A percentile compares a stretch with the other conserved stretches of the same genome.
Conservation (phyloP, 2,888 invertebrate species). For the Cantharis lateralis region DNA sequence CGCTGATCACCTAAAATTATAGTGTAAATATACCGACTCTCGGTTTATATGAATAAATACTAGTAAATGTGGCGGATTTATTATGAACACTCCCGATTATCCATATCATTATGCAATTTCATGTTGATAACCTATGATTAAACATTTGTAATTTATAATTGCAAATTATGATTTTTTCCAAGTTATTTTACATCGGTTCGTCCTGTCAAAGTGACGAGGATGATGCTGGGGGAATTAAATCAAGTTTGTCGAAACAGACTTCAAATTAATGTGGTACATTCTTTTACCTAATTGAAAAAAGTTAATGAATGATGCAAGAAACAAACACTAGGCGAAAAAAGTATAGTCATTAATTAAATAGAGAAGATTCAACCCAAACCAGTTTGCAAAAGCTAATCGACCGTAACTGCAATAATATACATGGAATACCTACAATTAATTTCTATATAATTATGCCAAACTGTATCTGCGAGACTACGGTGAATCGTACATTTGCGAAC, state of each 20-base stretch:
- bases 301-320: not conserved
- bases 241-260: not conserved
- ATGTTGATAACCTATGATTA: not conserved
- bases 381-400: conserved; percentile 12
- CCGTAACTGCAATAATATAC: conserved; percentile 33
- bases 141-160: not conserved
- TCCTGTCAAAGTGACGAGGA: not conserved
- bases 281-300: not conserved
- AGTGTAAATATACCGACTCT: not conserved
- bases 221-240: not conserved
- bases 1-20: not conserved
- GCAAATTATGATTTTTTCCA: not conserved
- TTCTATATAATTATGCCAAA: conserved; percentile 40
- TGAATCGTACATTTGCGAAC: conserved; percentile 55
- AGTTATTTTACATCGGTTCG: not conserved
- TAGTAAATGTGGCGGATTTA: not conserved
- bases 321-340: not conserved
- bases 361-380: conserved; percentile 1
- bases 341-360: not conserved
- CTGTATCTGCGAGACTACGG: conserved; percentile 47
- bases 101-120: not conserved
- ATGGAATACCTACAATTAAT: conserved; percentile 42
- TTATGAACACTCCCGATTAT: not conserved
- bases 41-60: not conserved
- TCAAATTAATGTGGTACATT: not conserved